Evolutionary conservation across 2,888 invertebrate species (phyloP), one percentile per base, ranked within the genome.

Genomic region (Papilio elwesi): DNA sequence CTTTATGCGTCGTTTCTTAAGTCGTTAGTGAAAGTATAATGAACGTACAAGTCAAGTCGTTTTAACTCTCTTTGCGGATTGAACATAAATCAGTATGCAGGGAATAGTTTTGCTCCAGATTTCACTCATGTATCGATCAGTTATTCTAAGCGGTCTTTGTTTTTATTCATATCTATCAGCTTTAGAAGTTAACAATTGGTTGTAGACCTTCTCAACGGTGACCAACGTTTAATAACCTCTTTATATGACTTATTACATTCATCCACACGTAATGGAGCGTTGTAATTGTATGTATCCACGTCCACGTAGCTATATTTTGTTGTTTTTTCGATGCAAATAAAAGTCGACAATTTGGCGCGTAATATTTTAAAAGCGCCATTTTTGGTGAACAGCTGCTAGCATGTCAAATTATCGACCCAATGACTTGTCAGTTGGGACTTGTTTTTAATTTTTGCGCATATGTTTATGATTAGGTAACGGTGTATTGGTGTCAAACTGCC

Each of bases 101-200:
- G 36, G 13, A 51, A n/a, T 26, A 26, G 13, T 26, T n/a, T 65
- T 13, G 51, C 12, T 62, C 68, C 59, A 59, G 59, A 62, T 68
- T 68, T 62, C 59, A 68, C 68, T 68, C 13, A 13, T 52, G n/a
- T 0, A 15, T 15, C 7, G 52, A 52, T 52, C 15, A 52, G 15
- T 52, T 52, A 52, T 52, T 52, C 15, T 16, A 15, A 52, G 15
- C 15, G n/a, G 8, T 15, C 6, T 49, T 49, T 49, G 5, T 49
- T 49, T 49, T 49, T 12, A 10, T 49, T 12, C 2, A 2, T 49
- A 49, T 13, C 12, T 49, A 12, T 49, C 13, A 49, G 10, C 49
- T 49, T 49, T 49, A 13, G 49, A 49, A 6, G 9, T 0, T 43
- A 43, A 43, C 43, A 26, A 4, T 26, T 26, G 26, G 26, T 26